Percentiles rank a stretch among this genome's conserved stretches.
Conservation (phyloP, 1,140 invertebrate species). For the Tyrophagus putrescentiae region DNA sequence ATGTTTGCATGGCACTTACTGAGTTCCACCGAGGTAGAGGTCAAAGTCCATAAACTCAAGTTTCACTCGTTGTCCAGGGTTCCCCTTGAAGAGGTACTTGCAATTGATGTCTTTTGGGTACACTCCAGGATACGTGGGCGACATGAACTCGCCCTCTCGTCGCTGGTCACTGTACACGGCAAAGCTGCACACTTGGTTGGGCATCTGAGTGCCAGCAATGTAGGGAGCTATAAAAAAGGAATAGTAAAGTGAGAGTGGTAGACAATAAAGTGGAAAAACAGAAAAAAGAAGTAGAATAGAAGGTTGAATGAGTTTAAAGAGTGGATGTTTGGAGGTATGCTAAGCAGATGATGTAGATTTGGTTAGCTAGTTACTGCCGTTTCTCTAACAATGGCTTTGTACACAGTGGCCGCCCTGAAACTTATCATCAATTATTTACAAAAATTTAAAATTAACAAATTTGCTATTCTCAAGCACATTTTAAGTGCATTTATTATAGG, state of each 20-base stretch:
- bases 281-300: background rate
- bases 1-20: conserved; percentile 84
- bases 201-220: conserved; percentile 69
- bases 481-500: too few relatives aligned
- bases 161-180: conserved; percentile 57
- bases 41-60: conserved; percentile 96
- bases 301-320: background rate
- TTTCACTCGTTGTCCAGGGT: conserved; percentile 70
- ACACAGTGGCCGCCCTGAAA: background rate
- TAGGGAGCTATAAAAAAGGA: conserved; percentile 43
- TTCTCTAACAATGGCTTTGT: background rate
- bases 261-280: background rate
- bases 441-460: background rate
- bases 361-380: background rate
- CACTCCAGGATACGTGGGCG: conserved; percentile 94
- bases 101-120: conserved; percentile 92
- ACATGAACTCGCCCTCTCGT: conserved; percentile 69
- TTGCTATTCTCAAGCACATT: too few relatives aligned
- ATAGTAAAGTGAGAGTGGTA: background rate
- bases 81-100: conserved; percentile 81
- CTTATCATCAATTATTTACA: background rate
- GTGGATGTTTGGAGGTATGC: background rate
- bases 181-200: conserved; percentile 58
- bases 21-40: conserved; percentile 91
- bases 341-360: background rate